These are phyloP conservation scores for Rhinogobio ventralis DNA, from an alignment of 2,797 vertebrate species.

Conservation along the genomic window DNA sequence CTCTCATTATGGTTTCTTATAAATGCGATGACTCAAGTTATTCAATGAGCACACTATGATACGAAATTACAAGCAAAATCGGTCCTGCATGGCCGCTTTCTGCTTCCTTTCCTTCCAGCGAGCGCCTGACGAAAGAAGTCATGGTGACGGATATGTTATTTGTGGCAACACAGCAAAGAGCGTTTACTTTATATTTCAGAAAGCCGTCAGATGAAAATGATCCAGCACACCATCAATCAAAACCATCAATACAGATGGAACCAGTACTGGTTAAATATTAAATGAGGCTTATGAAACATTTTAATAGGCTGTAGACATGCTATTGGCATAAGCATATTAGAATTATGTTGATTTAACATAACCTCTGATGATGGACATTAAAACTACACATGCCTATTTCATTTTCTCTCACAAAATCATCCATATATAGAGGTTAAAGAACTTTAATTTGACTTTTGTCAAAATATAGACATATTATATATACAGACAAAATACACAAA, in stretches of 20 bases:
- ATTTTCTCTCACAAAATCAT: too few relatives aligned
- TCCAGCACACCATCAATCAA: conserved; percentile 1
- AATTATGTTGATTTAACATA: neutral
- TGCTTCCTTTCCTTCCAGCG: neutral
- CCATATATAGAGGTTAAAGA: neutral
- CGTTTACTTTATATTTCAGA: neutral
- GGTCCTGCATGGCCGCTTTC: conserved; percentile 23
- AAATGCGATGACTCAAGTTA: conserved; percentile 37
- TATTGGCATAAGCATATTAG: neutral
- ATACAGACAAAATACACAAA: neutral
- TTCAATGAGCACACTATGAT: neutral
- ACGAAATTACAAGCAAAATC: conserved; percentile 17
- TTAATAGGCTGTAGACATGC: neutral
- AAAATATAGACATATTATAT: neutral
- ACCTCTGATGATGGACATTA: neutral
- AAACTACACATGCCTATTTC: neutral
- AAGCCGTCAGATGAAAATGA: neutral
- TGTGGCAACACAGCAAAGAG: neutral
- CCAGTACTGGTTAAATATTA: neutral
- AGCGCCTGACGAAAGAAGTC: neutral
- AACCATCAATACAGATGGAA: neutral
- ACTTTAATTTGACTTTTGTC: neutral
- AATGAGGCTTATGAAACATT: neutral
- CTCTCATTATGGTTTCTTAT: conserved; percentile 44
- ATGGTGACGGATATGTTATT: neutral